Conservation (phyloP, 2,888 invertebrate genomes). For the Kryphioiulus occultus region DNA sequence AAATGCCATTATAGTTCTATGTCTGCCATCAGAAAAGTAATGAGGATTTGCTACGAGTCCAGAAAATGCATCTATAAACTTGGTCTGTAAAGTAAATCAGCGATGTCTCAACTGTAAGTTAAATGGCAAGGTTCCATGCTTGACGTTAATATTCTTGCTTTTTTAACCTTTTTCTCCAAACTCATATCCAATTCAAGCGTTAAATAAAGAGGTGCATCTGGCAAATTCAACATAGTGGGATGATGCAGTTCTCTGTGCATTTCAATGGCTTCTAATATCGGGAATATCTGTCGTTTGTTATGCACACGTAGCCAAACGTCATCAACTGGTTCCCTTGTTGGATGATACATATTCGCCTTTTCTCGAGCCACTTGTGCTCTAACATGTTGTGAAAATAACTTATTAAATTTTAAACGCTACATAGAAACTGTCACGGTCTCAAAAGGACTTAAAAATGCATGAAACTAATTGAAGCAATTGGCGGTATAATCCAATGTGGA, state of each 20-base stretch:
- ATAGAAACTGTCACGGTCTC: too few relatives aligned
- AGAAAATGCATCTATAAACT: constrained; percentile 74
- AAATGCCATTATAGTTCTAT: constrained; percentile 76
- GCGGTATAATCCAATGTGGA: too few relatives aligned
- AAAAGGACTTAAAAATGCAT: too few relatives aligned
- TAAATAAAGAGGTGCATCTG: constrained; percentile 74
- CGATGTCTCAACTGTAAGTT: neutral
- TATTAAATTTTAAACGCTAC: too few relatives aligned
- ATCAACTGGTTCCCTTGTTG: constrained; percentile 3
- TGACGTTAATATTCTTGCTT: neutral
- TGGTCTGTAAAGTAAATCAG: constrained; percentile 65
- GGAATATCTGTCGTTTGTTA: constrained; percentile 70
- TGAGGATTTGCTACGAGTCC: constrained; percentile 74
- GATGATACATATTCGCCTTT: neutral
- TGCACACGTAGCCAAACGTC: constrained; percentile 58
- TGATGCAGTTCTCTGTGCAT: constrained; percentile 83
- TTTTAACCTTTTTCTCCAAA: constrained; percentile 51
- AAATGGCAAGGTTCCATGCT: neutral
- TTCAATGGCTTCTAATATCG: constrained; percentile 77
- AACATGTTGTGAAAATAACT: neutral
- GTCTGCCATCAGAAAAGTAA: constrained; percentile 73
- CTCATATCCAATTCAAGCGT: constrained; percentile 75
- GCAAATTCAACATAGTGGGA: constrained; percentile 80
- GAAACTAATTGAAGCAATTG: too few relatives aligned
- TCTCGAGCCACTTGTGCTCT: neutral